Base-by-base conservation (phyloP, 2,113 vertebrate species). In the Alaudala cheleensis region DNA sequence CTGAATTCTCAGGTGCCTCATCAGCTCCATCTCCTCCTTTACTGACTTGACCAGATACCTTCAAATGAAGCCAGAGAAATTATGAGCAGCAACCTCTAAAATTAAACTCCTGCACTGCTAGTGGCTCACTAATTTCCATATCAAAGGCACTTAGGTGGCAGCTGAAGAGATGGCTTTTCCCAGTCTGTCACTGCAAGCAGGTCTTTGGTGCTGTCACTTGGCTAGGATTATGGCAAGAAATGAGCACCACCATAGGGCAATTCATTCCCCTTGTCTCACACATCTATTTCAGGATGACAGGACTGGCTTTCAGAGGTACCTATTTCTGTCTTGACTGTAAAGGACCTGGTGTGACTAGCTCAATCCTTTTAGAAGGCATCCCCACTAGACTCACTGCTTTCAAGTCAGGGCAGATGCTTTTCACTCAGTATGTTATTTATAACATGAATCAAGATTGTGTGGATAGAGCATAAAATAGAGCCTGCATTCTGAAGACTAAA, bases 321-420 rank as follows among this genome's bases (percentile, higher is more conserved):
- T 80, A 62, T 90, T 90, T 93, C 66, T 94, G 62, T 82, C 93
- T 82, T 79, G 45, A 62, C 74, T 88, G 50, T 19, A 54, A 82
- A 92, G 50, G 64, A 86, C 71, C 37, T 45, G 1, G 11, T 50
- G 57, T 74, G 88, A 94, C 74, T 69, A 73, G 45, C n/a, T 83
- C 90, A 81, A 17, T 80, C 45, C 54, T 88, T 88, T 92, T 18
- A 60, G 79, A 70, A 61, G 50, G 21, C 86, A 92, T 53, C 29
- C 42, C 53, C 34, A 40, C 57, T 60, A 84, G 22, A 79, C 65
- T 72, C 51, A 29, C 39, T 72, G 40, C 81, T 84, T 95, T 94
- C 69, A 79, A 84, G 51, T 47, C 69, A 71, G 49, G n/a, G 60
- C 40, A 95, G 42, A 70, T 54, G 34, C 51, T 91, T 74, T 86